Base-by-base conservation (phyloP, 2,797 vertebrate genomes). In the Buceros bicornis region DNA sequence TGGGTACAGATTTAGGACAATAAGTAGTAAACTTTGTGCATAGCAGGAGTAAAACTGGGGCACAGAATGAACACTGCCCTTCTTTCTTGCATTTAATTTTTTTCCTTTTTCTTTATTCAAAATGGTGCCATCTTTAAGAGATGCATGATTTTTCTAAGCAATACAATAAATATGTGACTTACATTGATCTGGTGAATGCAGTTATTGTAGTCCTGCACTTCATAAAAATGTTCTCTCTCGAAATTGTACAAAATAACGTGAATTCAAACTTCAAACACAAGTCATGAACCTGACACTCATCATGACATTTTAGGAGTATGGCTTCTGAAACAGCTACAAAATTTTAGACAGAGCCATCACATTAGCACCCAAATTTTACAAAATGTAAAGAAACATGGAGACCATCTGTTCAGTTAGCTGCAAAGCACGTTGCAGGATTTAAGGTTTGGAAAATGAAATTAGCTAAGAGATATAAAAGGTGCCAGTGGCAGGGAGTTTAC, bases 381-480 rank as follows among this genome's bases (percentile, higher is more conserved):
- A 81, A 93, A 93, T 25, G 58, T 86, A 69, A 89, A 77, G 83
- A 80, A 89, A 89, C 54, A 76, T 4, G 6, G 57, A 91, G 65
- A 43, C 79, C 84, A 86, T 96, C 92, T 96, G 89, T 81, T 92
- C 54, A 61, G 77, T 85, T 77, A 74, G 61, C 53, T 93, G 26
- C 58, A 82, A 93, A 93, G 6, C 33, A 65, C 37, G 80, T 62
- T 25, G 57, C n/a, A 82, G 45, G 53, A 87, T 93, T 92, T 85
- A 89, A 89, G 48, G 45, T 54, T 43, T 78, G n/a, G 64, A 91
- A 95, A 92, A 89, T 82, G n/a, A 82, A 87, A 85, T 80, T 62
- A 89, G 31, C 45, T 72, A 74, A 62, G 31, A 82, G 70, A 73
- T 87, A 72, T 11, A 71, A 89, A 73, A 95, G 82, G 62, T 51